These are phyloP conservation scores for Ditylenchus dipsaci DNA, from an alignment of 1,140 invertebrate genomes.

Conservation along the genomic window DNA sequence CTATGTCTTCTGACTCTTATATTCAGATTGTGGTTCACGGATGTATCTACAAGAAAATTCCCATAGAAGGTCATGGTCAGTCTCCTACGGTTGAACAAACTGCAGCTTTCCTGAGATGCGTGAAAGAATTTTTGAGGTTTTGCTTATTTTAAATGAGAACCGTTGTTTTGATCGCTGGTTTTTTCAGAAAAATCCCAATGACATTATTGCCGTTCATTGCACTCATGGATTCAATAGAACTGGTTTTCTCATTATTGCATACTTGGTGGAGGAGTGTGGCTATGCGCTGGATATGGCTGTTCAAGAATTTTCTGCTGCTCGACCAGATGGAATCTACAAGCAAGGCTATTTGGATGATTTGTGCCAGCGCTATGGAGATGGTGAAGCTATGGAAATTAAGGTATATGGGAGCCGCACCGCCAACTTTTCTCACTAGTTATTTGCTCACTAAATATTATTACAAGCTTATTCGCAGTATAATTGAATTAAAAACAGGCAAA, in stretches of 20 bases:
- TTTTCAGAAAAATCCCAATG: constrained; percentile 40
- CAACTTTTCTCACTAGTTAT: too few relatives aligned
- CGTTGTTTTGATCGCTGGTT: not conserved
- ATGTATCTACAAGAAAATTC: constrained; percentile 67
- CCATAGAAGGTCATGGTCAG: constrained; percentile 55
- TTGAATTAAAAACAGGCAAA: too few relatives aligned
- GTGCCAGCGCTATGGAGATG: constrained; percentile 39
- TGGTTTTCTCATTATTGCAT: constrained; percentile 84
- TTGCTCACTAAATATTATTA: too few relatives aligned
- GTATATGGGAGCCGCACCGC: not conserved
- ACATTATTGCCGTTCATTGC: constrained; percentile 76
- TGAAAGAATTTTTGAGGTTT: constrained; percentile 45
- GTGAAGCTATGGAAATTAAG: constrained; percentile 10
- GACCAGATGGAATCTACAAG: constrained; percentile 70
- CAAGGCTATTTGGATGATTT: constrained; percentile 64
- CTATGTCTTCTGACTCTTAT: not conserved
- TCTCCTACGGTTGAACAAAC: constrained; percentile 57
- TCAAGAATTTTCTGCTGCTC: constrained; percentile 68
- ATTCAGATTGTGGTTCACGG: constrained; percentile 65
- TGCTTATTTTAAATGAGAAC: not conserved
- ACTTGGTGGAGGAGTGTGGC: constrained; percentile 62
- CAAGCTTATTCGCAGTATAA: too few relatives aligned
- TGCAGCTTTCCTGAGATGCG: constrained; percentile 52
- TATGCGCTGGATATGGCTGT: constrained; percentile 61
- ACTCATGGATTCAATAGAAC: constrained; percentile 98